These are phyloP conservation scores for Drosophila takahashii DNA, from an alignment of 1,140 invertebrate species.

Conservation along the genomic window DNA sequence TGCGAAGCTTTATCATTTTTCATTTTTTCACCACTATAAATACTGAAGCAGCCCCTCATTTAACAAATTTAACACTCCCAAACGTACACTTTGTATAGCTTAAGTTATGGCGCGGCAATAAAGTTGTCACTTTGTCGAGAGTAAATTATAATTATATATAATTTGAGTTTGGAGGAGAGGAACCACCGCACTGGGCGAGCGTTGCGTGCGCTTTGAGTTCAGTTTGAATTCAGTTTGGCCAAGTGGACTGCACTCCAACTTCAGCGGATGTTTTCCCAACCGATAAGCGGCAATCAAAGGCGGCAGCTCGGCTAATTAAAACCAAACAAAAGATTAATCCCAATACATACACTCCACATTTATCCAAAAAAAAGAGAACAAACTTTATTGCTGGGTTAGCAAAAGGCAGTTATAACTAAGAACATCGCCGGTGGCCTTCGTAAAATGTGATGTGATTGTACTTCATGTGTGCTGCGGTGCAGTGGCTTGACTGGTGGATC, in stretches of 20 bases:
- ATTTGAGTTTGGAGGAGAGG: background rate
- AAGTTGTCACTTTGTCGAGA: conserved; percentile 22
- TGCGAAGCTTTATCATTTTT: background rate
- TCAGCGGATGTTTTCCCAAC: conserved; percentile 32
- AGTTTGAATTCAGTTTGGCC: conserved; percentile 13
- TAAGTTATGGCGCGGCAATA: conserved; percentile 55
- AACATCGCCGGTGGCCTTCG: background rate
- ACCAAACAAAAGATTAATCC: conserved; percentile 33
- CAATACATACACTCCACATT: conserved; percentile 6
- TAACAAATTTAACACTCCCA: conserved; percentile 17
- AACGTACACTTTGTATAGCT: conserved; percentile 67
- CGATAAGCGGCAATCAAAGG: conserved; percentile 38
- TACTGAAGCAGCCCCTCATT: conserved; percentile 10
- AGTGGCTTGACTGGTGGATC: conserved; percentile 22
- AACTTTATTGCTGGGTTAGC: conserved; percentile 5
- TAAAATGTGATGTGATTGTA: conserved; percentile 21
- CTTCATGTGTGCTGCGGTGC: conserved; percentile 32
- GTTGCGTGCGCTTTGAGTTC: conserved; percentile 44
- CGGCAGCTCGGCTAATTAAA: conserved; percentile 35
- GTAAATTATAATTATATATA: too few relatives aligned
- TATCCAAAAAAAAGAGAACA: background rate
- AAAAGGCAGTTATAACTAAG: background rate
- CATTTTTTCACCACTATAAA: conserved; percentile 4
- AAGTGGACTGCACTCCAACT: too few relatives aligned
- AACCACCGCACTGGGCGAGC: conserved; percentile 52